These are phyloP conservation scores for Ondatra zibethicus DNA, from an alignment of 2,113 vertebrate genomes.

Conservation along the genomic window DNA sequence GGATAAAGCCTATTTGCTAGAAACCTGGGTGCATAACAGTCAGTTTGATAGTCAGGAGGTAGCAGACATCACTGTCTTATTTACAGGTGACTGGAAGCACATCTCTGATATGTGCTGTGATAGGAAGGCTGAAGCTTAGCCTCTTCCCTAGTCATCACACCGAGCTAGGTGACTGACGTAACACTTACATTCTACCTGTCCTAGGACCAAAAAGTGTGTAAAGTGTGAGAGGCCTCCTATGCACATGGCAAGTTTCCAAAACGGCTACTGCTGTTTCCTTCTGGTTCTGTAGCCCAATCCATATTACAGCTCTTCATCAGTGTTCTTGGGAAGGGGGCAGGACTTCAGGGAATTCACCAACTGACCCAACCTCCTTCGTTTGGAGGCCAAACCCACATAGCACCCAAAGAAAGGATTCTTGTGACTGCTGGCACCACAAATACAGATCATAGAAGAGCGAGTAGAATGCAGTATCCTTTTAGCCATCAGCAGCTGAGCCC, in stretches of 20 bases:
- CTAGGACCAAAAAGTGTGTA: neutral
- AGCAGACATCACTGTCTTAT: neutral
- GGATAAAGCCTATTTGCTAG: neutral
- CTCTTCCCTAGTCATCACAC: neutral
- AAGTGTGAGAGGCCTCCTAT: neutral
- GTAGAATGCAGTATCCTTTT: neutral
- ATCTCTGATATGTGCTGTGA: neutral
- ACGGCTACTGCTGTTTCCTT: neutral
- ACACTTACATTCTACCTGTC: no score
- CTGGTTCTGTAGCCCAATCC: neutral
- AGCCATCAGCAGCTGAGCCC: neutral
- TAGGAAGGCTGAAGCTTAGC: neutral
- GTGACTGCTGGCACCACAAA: neutral
- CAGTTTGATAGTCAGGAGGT: neutral
- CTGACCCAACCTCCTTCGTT: neutral
- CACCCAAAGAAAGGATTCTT: neutral
- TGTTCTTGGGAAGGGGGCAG: neutral
- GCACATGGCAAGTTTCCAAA: accelerated
- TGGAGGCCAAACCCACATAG: neutral
- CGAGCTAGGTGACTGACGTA: neutral
- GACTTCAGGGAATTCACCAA: neutral
- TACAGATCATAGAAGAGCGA: neutral
- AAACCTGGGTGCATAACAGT: neutral
- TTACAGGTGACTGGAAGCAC: neutral
- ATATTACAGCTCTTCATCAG: neutral